Base-by-base conservation (phyloP, 2,113 vertebrate species). In the Corydoras maculifer region DNA sequence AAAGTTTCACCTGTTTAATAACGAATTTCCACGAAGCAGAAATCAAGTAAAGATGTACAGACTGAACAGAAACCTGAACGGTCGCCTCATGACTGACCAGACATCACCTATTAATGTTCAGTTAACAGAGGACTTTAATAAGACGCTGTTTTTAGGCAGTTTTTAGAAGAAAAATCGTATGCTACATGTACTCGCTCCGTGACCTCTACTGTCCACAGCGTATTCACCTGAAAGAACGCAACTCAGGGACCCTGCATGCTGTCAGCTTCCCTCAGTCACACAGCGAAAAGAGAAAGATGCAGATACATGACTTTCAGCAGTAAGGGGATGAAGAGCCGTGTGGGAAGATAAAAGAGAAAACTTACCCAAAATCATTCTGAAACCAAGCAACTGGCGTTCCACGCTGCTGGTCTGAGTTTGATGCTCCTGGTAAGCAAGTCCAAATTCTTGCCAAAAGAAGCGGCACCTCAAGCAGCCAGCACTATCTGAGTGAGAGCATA, bases 341-440 rank as follows among this genome's bases (percentile, higher is more conserved):
- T 7, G n/a, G 6, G 13, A n/a, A 57, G 14, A 8, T 57, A n/a
- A n/a, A 48, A 13, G 30, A 18, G 0, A 58, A 71, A 83, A 89
- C 90, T 88, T 83, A 91, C 90, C 90, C 79, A 91, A 79, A 85
- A 91, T 90, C 90, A 91, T 91, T 80, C 69, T 84, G 74, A 73
- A 61, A 65, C 35, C 35, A 43, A 43, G 35, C 35, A 78, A 75
- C 82, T 81, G 75, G 73, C 65, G n/a, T 79, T 68, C 80, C 78
- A 82, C 59, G 75, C 82, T 78, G 80, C 78, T 77, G 79, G 32
- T 70, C 76, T 78, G 9, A 53, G 43, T 59, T 54, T 57, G 69
- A 72, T 70, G 62, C 59, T 80, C 76, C 80, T 80, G 82, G 61
- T 75, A 79, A 85, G 78, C 75, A 79, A 75, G 76, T 84, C 82